Conservation (phyloP, 2,113 vertebrate species). For the Cyprinodon tularosa region DNA sequence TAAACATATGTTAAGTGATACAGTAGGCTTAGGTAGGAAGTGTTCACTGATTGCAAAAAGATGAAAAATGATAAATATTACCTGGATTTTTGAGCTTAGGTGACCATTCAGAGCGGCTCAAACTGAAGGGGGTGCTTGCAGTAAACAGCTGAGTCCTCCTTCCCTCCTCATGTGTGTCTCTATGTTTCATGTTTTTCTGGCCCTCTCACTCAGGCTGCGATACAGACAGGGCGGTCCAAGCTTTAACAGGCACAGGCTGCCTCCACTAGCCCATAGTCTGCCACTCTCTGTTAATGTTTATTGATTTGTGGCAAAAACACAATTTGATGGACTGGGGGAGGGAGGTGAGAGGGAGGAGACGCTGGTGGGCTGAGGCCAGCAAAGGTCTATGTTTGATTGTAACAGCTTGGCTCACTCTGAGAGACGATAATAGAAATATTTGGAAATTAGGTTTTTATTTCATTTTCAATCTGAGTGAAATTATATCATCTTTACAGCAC, state of each 20-base stretch:
- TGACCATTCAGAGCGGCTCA: too few relatives aligned
- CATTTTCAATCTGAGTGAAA: not conserved
- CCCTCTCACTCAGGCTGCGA: constrained; percentile 61
- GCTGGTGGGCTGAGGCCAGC: not conserved
- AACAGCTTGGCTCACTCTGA: constrained; percentile 50
- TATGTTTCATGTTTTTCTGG: constrained; percentile 42
- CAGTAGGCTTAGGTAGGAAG: not conserved
- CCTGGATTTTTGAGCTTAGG: too few relatives aligned
- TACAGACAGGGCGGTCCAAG: constrained; percentile 69
- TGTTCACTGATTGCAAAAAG: not conserved
- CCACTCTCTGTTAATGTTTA: constrained; percentile 83
- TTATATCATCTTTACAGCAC: too few relatives aligned
- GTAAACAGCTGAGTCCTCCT: too few relatives aligned
- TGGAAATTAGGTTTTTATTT: constrained; percentile 20
- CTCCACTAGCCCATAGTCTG: constrained; percentile 77
- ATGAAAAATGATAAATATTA: too few relatives aligned
- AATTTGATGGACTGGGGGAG: constrained; percentile 76
- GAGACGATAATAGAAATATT: constrained; percentile 38
- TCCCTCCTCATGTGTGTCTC: constrained; percentile 11
- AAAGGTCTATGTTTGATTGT: constrained; percentile 68
- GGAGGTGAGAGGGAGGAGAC: constrained; percentile 8
- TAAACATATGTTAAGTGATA: not conserved
- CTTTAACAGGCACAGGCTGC: constrained; percentile 74
- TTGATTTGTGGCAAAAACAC: constrained; percentile 79
- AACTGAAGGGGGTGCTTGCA: too few relatives aligned